Percentiles rank a stretch among this genome's conserved stretches.
These are phyloP conservation scores for Apocheima hispidaria DNA, from an alignment of 2,888 invertebrate genomes.

Conservation along the genomic window DNA sequence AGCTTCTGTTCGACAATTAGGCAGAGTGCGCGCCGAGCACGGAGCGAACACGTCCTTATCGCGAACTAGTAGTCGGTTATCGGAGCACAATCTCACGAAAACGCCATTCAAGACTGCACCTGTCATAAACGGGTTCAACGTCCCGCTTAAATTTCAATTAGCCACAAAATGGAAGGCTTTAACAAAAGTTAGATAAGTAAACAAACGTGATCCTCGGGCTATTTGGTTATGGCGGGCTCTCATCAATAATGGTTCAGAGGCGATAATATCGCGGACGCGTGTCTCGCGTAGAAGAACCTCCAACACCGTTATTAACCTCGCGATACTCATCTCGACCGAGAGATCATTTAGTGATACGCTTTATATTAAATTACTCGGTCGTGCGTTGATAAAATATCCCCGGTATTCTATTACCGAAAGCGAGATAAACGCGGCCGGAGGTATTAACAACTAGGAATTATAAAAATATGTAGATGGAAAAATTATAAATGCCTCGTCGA, in stretches of 20 bases:
- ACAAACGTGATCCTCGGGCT: constrained; percentile 82
- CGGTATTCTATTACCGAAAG: constrained; percentile 85
- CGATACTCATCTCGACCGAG: constrained; percentile 80
- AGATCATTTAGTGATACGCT: constrained; percentile 86
- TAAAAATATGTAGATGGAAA: constrained; percentile 41
- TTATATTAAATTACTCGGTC: constrained; percentile 87
- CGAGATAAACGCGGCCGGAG: constrained; percentile 77
- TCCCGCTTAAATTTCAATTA: constrained; percentile 73
- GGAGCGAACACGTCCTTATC: constrained; percentile 69
- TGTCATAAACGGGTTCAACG: constrained; percentile 78
- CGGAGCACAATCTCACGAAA: constrained; percentile 82
- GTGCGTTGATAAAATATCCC: constrained; percentile 84
- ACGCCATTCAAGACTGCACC: constrained; percentile 80
- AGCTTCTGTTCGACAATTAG: constrained; percentile 83
- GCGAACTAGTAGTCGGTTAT: constrained; percentile 72
- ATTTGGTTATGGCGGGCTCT: constrained; percentile 80
- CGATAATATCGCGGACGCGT: constrained; percentile 83
- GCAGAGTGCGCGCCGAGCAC: constrained; percentile 61
- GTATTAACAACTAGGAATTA: constrained; percentile 66
- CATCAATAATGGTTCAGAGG: constrained; percentile 83
- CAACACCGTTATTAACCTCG: constrained; percentile 83
- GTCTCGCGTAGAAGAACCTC: constrained; percentile 78
- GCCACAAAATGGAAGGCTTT: constrained; percentile 68
- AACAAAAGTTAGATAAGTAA: constrained; percentile 78
- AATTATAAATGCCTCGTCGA: constrained; percentile 30